These are phyloP conservation scores for Sipha maydis DNA, from an alignment of 2,888 invertebrate species.

Conservation along the genomic window DNA sequence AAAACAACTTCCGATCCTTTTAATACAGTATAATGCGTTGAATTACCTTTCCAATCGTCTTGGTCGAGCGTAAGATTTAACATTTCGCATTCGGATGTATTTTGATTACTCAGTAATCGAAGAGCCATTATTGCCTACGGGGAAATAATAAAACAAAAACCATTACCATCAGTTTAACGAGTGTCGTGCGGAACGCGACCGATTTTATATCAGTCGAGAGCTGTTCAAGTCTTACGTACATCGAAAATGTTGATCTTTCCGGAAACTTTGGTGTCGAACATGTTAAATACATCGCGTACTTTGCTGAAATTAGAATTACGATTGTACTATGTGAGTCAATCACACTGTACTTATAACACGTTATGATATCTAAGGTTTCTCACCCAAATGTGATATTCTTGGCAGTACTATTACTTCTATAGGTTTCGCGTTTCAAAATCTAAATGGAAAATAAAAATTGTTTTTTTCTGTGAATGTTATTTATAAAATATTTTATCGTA, in stretches of 20 bases:
- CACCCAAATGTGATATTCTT: constrained; percentile 10
- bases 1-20: no score
- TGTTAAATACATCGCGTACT: constrained; percentile 82
- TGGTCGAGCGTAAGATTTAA: constrained; percentile 44
- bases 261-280: constrained; percentile 74
- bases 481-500: no score
- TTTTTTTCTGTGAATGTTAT: no score
- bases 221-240: constrained; percentile 67
- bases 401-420: neutral
- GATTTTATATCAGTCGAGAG: neutral
- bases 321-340: constrained; percentile 55
- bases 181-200: neutral
- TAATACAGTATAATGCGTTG: neutral
- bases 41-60: constrained; percentile 57
- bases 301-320: constrained; percentile 70
- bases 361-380: neutral
- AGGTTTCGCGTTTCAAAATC: constrained; percentile 40
- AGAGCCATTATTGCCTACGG: constrained; percentile 73
- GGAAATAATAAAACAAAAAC: constrained; percentile 16
- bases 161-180: constrained; percentile 7
- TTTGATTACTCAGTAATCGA: constrained; percentile 71
- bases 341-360: no score
- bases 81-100: constrained; percentile 70
- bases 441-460: neutral
- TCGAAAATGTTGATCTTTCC: constrained; percentile 74